These are phyloP conservation scores for Drosophila pandora DNA, from an alignment of 1,140 invertebrate species.

Conservation along the genomic window DNA sequence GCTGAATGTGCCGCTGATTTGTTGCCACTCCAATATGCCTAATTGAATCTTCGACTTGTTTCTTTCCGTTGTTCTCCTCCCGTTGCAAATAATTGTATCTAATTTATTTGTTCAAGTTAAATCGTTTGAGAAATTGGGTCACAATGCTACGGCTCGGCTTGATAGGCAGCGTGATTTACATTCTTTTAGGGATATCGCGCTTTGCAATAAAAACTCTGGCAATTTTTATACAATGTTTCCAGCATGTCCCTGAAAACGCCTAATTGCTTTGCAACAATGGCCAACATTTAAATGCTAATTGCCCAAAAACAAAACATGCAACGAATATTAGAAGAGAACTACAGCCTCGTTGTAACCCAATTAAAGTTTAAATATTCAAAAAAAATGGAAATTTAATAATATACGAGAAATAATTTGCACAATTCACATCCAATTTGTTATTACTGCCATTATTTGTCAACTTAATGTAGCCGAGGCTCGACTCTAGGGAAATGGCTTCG, in stretches of 20 bases:
- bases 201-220: background rate
- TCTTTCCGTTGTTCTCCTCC: slow-evolving; percentile 17
- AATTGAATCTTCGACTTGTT: slow-evolving; percentile 58
- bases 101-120: slow-evolving; percentile 63
- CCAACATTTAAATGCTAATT: slow-evolving; percentile 37
- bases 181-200: slow-evolving; percentile 12
- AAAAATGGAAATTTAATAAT: slow-evolving; percentile 34
- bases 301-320: too few relatives aligned
- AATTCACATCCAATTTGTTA: slow-evolving; percentile 47
- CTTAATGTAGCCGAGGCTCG: slow-evolving; percentile 26
- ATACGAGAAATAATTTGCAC: slow-evolving; percentile 27
- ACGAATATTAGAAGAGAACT: slow-evolving; percentile 4
- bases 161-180: slow-evolving; percentile 35
- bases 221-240: slow-evolving; percentile 34
- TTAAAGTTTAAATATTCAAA: slow-evolving; percentile 2
- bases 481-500: slow-evolving; percentile 18
- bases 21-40: slow-evolving; percentile 41
- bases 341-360: background rate
- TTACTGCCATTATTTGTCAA: slow-evolving; percentile 41
- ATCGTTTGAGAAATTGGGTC: slow-evolving; percentile 57
- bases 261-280: slow-evolving; percentile 47
- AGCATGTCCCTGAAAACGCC: slow-evolving; percentile 26
- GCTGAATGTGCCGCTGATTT: slow-evolving; percentile 53
- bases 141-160: slow-evolving; percentile 23
- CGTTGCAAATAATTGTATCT: slow-evolving; percentile 36